Percentiles rank a stretch among this genome's conserved stretches.
These are phyloP conservation scores for Blennius ocellaris DNA, from an alignment of 2,113 vertebrate species.

Conservation along the genomic window DNA sequence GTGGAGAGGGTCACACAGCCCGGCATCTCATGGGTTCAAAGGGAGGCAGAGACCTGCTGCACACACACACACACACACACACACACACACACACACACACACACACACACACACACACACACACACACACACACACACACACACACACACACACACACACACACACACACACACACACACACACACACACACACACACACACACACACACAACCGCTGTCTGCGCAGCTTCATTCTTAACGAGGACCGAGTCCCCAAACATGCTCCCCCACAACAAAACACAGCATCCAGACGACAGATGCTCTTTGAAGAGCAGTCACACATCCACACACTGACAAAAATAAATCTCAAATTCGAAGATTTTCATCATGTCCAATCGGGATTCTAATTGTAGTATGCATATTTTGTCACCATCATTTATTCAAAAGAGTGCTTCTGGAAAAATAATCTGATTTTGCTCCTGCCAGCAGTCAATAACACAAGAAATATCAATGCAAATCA, in stretches of 20 bases:
- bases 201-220: not conserved
- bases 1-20: not conserved
- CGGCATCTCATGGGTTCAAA: slow-evolving; percentile 26
- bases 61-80: slow-evolving; percentile 1
- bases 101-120: slow-evolving; percentile 13
- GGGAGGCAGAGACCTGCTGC: slow-evolving; percentile 21
- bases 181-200: slow-evolving; percentile 4
- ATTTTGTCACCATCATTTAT: too few species aligned
- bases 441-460: not conserved
- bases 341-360: not conserved
- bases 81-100: too few species aligned
- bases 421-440: not conserved
- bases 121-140: not conserved
- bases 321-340: not conserved
- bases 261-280: not conserved
- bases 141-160: slow-evolving; percentile 3
- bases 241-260: slow-evolving; percentile 11
- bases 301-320: slow-evolving; percentile 14
- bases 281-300: not conserved
- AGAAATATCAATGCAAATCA: too few species aligned
- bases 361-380: not conserved
- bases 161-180: not conserved
- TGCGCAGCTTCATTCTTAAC: slow-evolving; percentile 2
- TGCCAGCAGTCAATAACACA: not conserved
- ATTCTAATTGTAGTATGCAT: not conserved